Conservation (phyloP, 2,888 invertebrate genomes). For the Apodemia zela region DNA sequence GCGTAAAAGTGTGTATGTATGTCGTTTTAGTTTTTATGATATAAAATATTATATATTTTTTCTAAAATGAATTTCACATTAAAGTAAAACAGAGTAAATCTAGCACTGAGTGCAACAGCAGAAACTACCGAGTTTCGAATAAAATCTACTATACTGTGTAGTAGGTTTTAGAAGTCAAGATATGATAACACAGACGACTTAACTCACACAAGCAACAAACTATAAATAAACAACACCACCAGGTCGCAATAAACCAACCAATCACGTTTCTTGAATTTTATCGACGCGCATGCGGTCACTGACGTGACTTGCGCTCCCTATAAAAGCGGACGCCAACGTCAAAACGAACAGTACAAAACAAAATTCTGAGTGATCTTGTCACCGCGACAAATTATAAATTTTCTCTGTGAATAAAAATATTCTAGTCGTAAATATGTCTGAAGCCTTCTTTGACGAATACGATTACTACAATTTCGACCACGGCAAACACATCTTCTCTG, state of each 20-base stretch:
- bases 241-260: constrained; percentile 61
- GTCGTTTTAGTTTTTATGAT: too few relatives aligned
- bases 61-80: neutral
- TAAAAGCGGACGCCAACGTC: constrained; percentile 49
- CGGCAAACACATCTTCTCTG: constrained; percentile 92
- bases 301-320: constrained; percentile 60
- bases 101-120: neutral
- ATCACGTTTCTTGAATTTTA: constrained; percentile 62
- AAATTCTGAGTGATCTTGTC: constrained; percentile 49
- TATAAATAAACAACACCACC: constrained; percentile 65
- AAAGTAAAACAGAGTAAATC: neutral
- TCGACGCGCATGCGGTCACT: constrained; percentile 77
- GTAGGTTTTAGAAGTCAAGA: neutral
- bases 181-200: constrained; percentile 49
- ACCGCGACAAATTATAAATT: constrained; percentile 44
- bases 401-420: constrained; percentile 40
- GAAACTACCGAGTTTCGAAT: neutral
- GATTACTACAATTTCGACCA: constrained; percentile 97
- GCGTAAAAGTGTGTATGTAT: too few relatives aligned
- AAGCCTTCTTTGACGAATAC: constrained; percentile 92
- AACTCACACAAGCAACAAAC: constrained; percentile 49
- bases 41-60: too few relatives aligned
- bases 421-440: constrained; percentile 84
- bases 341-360: constrained; percentile 53
- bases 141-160: neutral